A percentile compares a stretch with the other conserved stretches of the same genome.
These are phyloP conservation scores for Blastobasis adustella DNA, from an alignment of 2,888 invertebrate genomes.

Conservation along the genomic window DNA sequence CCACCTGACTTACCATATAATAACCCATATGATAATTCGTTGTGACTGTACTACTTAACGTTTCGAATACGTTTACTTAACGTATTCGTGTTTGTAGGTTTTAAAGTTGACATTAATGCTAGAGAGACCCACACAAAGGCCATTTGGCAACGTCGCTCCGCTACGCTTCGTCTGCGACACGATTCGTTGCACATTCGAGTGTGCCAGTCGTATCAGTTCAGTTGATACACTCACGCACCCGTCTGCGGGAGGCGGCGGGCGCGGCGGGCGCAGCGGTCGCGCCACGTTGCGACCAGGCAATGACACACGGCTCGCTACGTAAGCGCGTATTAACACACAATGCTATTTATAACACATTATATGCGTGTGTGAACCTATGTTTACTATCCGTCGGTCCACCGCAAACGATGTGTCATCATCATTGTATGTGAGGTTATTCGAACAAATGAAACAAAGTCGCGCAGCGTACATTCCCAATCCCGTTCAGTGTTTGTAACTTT, in stretches of 20 bases:
- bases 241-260: conserved; percentile 37
- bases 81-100: conserved; percentile 18
- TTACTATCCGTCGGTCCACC: conserved; percentile 62
- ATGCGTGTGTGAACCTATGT: conserved; percentile 58
- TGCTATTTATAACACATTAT: conserved; percentile 62
- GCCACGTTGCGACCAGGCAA: conserved; percentile 35
- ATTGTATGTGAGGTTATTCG: conserved; percentile 58
- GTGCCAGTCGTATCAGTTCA: conserved; percentile 39
- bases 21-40: too few relatives aligned
- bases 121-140: conserved; percentile 36
- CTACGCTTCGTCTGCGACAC: conserved; percentile 25
- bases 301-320: conserved; percentile 66
- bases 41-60: conserved; percentile 25
- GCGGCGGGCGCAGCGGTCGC: conserved; percentile 25
- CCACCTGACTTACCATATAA: too few relatives aligned
- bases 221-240: conserved; percentile 40
- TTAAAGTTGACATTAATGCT: conserved; percentile 9
- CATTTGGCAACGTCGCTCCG: conserved; percentile 56
- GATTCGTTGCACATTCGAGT: conserved; percentile 41
- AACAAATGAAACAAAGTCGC: conserved; percentile 43
- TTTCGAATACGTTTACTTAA: too few relatives aligned
- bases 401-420: conserved; percentile 66
- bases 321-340: conserved; percentile 59
- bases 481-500: too few relatives aligned
- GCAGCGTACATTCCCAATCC: conserved; percentile 5